phyloP scores from a whole-genome alignment of 2,797 vertebrate species.

The Myiotriccus ornatus region DNA sequence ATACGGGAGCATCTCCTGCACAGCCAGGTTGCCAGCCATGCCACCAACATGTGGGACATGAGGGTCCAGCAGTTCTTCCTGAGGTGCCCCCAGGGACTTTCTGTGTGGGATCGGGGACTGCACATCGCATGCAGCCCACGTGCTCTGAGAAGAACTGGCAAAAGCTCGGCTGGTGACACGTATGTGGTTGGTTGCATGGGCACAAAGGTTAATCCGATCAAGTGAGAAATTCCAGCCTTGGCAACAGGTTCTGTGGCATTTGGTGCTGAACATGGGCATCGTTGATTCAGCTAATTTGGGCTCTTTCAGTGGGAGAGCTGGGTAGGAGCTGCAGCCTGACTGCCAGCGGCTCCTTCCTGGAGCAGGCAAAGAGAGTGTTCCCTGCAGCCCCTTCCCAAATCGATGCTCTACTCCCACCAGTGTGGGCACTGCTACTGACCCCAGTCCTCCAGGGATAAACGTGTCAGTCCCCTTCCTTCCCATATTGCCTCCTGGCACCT shows the following conservation, averaged over 20 bases:
- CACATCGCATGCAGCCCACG: not conserved
- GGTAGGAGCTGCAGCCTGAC: not conserved
- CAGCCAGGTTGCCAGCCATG: rapidly evolving
- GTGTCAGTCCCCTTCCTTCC: not conserved
- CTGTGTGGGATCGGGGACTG: rapidly evolving
- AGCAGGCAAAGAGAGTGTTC: not conserved
- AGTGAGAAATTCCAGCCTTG: constrained; percentile 19
- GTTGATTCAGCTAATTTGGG: not conserved
- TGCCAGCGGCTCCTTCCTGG: not conserved
- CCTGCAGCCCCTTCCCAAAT: not conserved
- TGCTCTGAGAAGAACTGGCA: not conserved
- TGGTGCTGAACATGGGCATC: not conserved
- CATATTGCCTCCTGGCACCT: not conserved
- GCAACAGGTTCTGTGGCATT: not conserved
- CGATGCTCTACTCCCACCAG: rapidly evolving
- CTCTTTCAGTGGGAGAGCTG: not conserved
- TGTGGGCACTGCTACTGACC: not conserved
- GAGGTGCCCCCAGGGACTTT: not conserved
- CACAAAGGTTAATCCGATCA: constrained; percentile 31
- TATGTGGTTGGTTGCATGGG: not conserved
- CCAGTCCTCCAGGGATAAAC: rapidly evolving
- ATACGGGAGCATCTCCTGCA: rapidly evolving
- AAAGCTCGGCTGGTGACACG: not conserved
- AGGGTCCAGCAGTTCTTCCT: not conserved
- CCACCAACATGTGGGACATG: rapidly evolving